Conservation (phyloP, 1,140 invertebrate species). For the Drosophila teissieri region DNA sequence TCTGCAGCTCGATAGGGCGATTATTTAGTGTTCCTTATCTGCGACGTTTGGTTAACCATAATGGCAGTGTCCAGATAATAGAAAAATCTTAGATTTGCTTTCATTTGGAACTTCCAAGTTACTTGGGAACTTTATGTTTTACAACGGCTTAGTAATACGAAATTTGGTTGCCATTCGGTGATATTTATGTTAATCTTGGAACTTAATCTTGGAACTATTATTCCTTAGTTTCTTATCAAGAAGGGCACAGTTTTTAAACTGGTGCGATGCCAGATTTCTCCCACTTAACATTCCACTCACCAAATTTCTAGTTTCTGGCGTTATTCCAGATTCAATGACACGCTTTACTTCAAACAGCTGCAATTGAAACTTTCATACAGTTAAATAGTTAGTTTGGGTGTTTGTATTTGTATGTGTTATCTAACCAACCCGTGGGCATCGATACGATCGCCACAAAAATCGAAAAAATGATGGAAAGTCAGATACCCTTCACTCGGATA, state of each 20-base stretch:
- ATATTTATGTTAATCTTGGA: too few species aligned
- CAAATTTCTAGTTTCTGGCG: neutral
- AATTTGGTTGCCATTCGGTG: too few species aligned
- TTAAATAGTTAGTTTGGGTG: neutral
- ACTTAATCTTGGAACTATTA: too few species aligned
- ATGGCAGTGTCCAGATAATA: slow-evolving; percentile 11
- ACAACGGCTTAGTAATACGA: too few species aligned
- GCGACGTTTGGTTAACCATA: slow-evolving; percentile 21
- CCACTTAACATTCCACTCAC: neutral
- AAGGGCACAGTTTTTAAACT: too few species aligned
- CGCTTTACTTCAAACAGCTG: neutral
- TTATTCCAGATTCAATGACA: neutral
- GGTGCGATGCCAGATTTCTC: neutral
- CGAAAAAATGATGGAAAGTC: too few species aligned
- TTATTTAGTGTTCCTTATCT: slow-evolving; percentile 44
- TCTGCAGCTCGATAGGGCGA: slow-evolving; percentile 11
- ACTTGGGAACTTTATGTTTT: neutral
- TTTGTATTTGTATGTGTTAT: too few species aligned
- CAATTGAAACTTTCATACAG: neutral
- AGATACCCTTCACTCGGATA: neutral
- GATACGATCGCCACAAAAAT: too few species aligned
- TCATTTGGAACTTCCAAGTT: neutral
- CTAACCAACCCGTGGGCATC: too few species aligned
- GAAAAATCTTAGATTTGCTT: neutral
- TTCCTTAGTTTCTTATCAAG: too few species aligned